Percentiles rank a stretch among this genome's conserved stretches.
phyloP scores from a whole-genome alignment of 2,797 vertebrate genomes.

The Phoeniculus purpureus region DNA sequence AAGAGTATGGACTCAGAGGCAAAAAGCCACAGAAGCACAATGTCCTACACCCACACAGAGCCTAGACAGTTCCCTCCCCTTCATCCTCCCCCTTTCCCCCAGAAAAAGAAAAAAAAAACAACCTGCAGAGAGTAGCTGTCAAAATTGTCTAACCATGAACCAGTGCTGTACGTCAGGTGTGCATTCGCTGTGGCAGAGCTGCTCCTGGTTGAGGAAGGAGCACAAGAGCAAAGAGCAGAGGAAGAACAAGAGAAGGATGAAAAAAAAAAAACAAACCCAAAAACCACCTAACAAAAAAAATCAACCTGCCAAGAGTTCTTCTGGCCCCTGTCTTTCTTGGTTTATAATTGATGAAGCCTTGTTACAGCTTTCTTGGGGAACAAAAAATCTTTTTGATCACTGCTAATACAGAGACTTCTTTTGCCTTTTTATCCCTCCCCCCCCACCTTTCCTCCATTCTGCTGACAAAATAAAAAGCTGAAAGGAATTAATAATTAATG shows the following conservation, averaged over 20 bases:
- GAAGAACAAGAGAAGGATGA: neutral
- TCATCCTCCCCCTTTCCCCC: neutral
- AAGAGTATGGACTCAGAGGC: accelerated
- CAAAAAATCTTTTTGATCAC: neutral
- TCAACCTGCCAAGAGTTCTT: neutral
- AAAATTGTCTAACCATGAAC: neutral
- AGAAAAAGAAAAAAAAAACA: neutral
- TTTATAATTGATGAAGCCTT: neutral
- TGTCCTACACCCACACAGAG: neutral
- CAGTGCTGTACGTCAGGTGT: neutral
- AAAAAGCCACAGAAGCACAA: neutral
- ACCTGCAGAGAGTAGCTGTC: neutral
- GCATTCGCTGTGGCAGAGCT: neutral
- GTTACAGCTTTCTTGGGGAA: neutral
- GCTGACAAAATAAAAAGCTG: conserved; percentile 6
- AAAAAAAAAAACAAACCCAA: accelerated
- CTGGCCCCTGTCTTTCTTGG: neutral
- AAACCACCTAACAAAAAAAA: no score
- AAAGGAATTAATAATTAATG: conserved; percentile 56
- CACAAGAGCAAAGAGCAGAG: neutral
- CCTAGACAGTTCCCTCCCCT: neutral
- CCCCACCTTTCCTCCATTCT: neutral
- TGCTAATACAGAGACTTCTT: neutral
- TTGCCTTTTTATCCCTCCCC: no score
- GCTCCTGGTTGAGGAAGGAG: neutral